These are phyloP conservation scores for Okamejei kenojei DNA, from an alignment of 2,797 vertebrate genomes.

Conservation along the genomic window DNA sequence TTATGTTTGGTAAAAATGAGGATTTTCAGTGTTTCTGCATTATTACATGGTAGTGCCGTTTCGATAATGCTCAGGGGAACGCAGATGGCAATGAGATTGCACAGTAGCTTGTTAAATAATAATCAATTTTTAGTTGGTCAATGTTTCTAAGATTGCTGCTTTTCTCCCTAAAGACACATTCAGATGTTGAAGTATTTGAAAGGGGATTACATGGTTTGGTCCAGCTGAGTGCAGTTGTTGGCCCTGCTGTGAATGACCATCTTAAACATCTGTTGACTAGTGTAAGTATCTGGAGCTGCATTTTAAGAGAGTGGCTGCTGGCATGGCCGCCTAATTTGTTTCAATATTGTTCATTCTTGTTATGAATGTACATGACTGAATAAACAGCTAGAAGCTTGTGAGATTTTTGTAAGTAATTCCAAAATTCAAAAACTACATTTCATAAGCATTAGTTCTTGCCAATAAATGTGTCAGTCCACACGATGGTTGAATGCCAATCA, in stretches of 20 bases:
- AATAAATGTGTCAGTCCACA: neutral
- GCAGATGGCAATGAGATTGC: neutral
- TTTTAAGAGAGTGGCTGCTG: neutral
- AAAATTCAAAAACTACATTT: neutral
- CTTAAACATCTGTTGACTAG: slow-evolving; percentile 65
- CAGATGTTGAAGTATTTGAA: slow-evolving; percentile 57
- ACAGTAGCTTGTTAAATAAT: neutral
- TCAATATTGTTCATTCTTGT: neutral
- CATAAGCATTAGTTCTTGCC: neutral
- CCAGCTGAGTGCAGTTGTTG: slow-evolving; percentile 60
- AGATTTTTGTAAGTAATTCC: neutral
- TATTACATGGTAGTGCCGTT: neutral
- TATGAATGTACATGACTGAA: no score
- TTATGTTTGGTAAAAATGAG: neutral
- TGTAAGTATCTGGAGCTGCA: slow-evolving; percentile 50
- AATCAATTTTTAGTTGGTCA: neutral
- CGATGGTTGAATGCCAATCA: neutral
- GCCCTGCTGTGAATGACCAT: slow-evolving; percentile 60
- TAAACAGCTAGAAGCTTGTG: neutral
- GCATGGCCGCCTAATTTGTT: neutral
- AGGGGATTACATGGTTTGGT: slow-evolving; percentile 61
- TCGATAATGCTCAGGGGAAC: neutral
- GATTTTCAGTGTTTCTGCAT: neutral
- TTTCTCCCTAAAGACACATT: slow-evolving; percentile 53
- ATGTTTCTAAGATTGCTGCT: slow-evolving; percentile 2